These are phyloP conservation scores for Drosophila mojavensis DNA, from an alignment of 1,140 invertebrate genomes.

Conservation along the genomic window DNA sequence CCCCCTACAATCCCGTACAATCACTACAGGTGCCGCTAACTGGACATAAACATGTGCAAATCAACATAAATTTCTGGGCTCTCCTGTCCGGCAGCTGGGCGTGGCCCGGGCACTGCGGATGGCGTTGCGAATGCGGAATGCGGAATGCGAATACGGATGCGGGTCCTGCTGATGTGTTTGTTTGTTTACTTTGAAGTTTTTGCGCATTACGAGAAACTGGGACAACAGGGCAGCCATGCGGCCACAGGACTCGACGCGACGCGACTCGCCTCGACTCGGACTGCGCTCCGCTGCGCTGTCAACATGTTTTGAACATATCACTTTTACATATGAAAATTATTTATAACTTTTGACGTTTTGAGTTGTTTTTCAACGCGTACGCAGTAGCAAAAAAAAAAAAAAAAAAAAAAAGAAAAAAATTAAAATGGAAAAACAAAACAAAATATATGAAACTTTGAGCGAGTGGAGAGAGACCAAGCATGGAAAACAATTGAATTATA, in stretches of 20 bases:
- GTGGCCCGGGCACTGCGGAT: not conserved
- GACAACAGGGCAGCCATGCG: conserved; percentile 66
- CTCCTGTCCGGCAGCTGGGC: conserved; percentile 22
- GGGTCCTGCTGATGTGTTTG: conserved; percentile 69
- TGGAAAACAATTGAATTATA: conserved; percentile 13
- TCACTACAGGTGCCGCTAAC: conserved; percentile 67
- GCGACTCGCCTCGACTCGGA: conserved; percentile 25
- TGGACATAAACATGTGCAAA: conserved; percentile 82
- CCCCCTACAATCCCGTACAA: not conserved
- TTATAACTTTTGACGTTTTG: conserved; percentile 80
- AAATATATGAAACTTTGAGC: not conserved
- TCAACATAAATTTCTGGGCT: conserved; percentile 71
- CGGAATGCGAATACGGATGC: not conserved
- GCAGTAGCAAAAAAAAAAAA: conserved; percentile 22
- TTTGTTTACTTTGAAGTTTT: conserved; percentile 80
- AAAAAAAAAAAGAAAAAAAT: too few relatives aligned
- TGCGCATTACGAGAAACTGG: conserved; percentile 67
- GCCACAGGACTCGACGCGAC: conserved; percentile 39
- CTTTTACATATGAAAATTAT: conserved; percentile 81
- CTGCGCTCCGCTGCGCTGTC: conserved; percentile 64
- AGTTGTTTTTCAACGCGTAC: conserved; percentile 48
- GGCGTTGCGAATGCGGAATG: not conserved
- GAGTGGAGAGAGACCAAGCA: not conserved
- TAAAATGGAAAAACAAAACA: conserved; percentile 18
- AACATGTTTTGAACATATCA: conserved; percentile 83